phyloP scores from a whole-genome alignment of 2,797 vertebrate species.

The Pangasius mekongensis region DNA sequence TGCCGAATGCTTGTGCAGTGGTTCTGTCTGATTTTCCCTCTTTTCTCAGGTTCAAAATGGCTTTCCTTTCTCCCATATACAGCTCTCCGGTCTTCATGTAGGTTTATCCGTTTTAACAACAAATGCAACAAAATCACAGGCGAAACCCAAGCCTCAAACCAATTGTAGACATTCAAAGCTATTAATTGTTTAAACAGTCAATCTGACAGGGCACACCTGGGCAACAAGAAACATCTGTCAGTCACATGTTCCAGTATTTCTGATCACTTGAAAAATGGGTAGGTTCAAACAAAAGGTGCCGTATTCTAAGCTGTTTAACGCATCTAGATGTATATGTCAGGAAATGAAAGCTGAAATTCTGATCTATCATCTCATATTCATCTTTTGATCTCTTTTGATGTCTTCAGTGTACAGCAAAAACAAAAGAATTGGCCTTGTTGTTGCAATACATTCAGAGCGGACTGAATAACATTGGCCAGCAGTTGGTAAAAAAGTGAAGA shows the following conservation, averaged over 20 bases:
- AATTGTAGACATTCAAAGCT: neutral
- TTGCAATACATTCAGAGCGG: neutral
- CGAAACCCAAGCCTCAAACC: neutral
- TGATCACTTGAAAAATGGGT: neutral
- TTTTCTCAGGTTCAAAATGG: neutral
- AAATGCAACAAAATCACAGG: neutral
- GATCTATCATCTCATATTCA: neutral
- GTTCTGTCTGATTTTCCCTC: neutral
- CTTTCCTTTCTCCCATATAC: neutral
- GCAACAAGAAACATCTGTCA: neutral
- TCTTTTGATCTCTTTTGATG: neutral
- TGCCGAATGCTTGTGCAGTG: neutral
- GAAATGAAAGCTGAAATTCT: neutral
- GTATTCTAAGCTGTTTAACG: neutral
- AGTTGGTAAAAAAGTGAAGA: neutral
- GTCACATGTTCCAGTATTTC: neutral
- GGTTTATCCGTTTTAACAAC: neutral
- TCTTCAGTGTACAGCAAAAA: neutral
- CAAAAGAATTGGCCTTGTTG: neutral
- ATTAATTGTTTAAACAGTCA: neutral
- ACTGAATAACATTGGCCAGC: neutral
- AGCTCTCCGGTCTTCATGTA: neutral
- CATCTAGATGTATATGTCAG: neutral
- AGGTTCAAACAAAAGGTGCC: neutral
- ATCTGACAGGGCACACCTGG: neutral